phyloP scores from a whole-genome alignment of 2,797 vertebrate species.

The Erithacus rubecula region DNA sequence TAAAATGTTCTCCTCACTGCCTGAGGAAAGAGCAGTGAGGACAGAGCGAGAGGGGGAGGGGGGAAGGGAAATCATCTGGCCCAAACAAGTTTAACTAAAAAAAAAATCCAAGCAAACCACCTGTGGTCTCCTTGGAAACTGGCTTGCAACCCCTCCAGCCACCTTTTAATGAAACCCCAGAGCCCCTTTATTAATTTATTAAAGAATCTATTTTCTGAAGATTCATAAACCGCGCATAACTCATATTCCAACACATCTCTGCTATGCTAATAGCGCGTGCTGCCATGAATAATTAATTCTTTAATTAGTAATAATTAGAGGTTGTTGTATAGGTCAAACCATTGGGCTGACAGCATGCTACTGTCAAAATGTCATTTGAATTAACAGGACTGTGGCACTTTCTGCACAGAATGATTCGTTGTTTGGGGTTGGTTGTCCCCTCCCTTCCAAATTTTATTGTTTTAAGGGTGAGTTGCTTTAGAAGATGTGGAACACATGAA shows the following conservation, averaged over 20 bases:
- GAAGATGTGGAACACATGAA: conserved; percentile 11
- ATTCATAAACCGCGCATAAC: conserved; percentile 85
- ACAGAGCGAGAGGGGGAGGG: conserved; percentile 76
- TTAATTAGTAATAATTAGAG: conserved; percentile 88
- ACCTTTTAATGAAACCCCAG: conserved; percentile 95
- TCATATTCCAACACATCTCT: conserved; percentile 81
- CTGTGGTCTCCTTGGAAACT: conserved; percentile 91
- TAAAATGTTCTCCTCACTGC: conserved; percentile 84
- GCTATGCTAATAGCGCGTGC: conserved; percentile 81
- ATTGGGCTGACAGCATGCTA: conserved; percentile 76
- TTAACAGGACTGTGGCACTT: conserved; percentile 54
- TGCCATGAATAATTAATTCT: conserved; percentile 87
- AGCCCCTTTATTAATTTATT: conserved; percentile 91
- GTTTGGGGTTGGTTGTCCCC: not conserved
- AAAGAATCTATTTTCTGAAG: conserved; percentile 89
- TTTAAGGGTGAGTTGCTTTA: not conserved
- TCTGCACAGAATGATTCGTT: conserved; percentile 23
- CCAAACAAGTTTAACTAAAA: conserved; percentile 86
- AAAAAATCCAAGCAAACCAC: conserved; percentile 83
- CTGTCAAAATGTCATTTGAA: conserved; percentile 77
- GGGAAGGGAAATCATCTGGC: conserved; percentile 84
- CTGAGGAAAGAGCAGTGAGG: conserved; percentile 83
- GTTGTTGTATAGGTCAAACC: conserved; percentile 82
- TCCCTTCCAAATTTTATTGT: not conserved
- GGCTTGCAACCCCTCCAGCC: conserved; percentile 87